phyloP scores from a whole-genome alignment of 2,888 invertebrate species.

The Meteorus cinctellus region DNA sequence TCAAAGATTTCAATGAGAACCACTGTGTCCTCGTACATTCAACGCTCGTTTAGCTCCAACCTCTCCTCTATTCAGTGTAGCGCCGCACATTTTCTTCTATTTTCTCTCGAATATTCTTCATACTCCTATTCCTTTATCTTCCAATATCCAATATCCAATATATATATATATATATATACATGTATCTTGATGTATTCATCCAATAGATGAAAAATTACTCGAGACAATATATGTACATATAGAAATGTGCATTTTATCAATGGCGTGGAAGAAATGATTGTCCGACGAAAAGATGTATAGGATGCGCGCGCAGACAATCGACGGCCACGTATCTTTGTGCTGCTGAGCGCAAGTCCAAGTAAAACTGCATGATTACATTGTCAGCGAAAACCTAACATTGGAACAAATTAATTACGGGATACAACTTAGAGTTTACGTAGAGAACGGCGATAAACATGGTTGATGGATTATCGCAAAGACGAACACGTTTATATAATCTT shows the following conservation, averaged over 20 bases:
- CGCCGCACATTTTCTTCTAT: not conserved
- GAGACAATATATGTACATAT: not conserved
- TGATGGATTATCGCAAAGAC: not conserved
- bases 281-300: not conserved
- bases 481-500: too few relatives aligned
- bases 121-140: not conserved
- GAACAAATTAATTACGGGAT: not conserved
- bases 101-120: not conserved
- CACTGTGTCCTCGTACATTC: not conserved
- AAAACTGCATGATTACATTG: not conserved
- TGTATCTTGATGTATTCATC: not conserved
- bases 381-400: not conserved
- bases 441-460: conserved; percentile 25
- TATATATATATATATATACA: not conserved
- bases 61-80: not conserved
- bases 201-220: not conserved
- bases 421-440: not conserved
- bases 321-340: conserved; percentile 6
- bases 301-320: conserved; percentile 17
- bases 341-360: not conserved
- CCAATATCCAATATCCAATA: not conserved
- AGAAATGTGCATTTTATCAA: not conserved
- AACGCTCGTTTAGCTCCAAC: not conserved
- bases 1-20: not conserved
- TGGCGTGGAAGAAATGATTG: conserved; percentile 13